These are phyloP conservation scores for Crioceris asparagi DNA, from an alignment of 2,888 invertebrate species.

Conservation along the genomic window DNA sequence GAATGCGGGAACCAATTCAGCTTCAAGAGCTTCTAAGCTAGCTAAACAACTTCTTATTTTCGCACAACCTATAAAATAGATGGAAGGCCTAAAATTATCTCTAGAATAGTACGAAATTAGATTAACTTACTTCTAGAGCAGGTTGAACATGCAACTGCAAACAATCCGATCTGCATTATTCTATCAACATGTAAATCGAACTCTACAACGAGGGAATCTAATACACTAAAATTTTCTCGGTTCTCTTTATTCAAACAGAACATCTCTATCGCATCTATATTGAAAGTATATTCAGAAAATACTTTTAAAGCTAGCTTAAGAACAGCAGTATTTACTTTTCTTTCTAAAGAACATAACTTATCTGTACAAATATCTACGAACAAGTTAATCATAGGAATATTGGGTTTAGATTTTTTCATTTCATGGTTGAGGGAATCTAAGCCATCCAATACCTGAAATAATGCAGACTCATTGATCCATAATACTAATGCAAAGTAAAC, in stretches of 20 bases:
- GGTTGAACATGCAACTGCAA: constrained; percentile 53
- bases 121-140: constrained; percentile 35
- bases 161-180: constrained; percentile 56
- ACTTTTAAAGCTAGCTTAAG: constrained; percentile 46
- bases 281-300: constrained; percentile 28
- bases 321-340: constrained; percentile 54
- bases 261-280: constrained; percentile 26
- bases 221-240: constrained; percentile 32
- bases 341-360: constrained; percentile 52
- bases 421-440: constrained; percentile 41
- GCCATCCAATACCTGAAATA: constrained; percentile 43
- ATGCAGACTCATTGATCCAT: neutral
- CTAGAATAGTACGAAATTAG: too few species aligned
- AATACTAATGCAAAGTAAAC: constrained; percentile 14
- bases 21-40: constrained; percentile 56
- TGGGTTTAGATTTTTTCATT: constrained; percentile 37
- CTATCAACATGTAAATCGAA: constrained; percentile 60
- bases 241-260: constrained; percentile 22
- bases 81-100: neutral
- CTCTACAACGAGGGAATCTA: constrained; percentile 45
- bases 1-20: constrained; percentile 53
- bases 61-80: constrained; percentile 43
- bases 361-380: constrained; percentile 50
- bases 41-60: constrained; percentile 53
- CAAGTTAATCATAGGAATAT: constrained; percentile 44